Percentiles rank a stretch among this genome's conserved stretches.
These are phyloP conservation scores for Antennarius maculatus DNA, from an alignment of 2,797 vertebrate species.

Conservation along the genomic window DNA sequence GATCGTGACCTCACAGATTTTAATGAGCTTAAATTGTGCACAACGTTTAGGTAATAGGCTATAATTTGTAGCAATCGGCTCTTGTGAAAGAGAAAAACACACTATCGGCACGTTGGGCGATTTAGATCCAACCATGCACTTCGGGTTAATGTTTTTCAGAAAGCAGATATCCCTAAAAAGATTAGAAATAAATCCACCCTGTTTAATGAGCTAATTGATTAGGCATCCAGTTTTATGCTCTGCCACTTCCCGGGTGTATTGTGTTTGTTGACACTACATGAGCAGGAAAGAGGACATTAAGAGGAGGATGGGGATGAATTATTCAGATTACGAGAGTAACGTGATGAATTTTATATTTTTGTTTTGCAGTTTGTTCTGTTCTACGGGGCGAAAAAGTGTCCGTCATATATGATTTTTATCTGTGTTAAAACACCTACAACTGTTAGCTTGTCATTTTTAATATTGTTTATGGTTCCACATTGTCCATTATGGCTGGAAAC, in stretches of 20 bases:
- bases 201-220: constrained; percentile 57
- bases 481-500: constrained; percentile 29
- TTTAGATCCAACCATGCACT: constrained; percentile 32
- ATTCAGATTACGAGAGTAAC: not conserved
- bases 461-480: constrained; percentile 10
- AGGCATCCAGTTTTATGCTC: constrained; percentile 38
- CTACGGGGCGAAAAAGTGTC: not conserved
- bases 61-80: constrained; percentile 47
- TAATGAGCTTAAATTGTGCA: constrained; percentile 53
- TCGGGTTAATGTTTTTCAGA: constrained; percentile 32
- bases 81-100: not conserved
- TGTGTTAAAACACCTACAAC: constrained; percentile 27
- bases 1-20: constrained; percentile 46
- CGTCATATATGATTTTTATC: constrained; percentile 6
- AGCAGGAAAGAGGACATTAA: constrained; percentile 1
- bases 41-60: constrained; percentile 43
- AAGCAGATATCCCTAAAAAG: constrained; percentile 34
- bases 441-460: constrained; percentile 39
- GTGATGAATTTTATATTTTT: not conserved
- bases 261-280: constrained; percentile 17
- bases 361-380: not conserved
- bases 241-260: constrained; percentile 8
- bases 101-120: constrained; percentile 13
- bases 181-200: constrained; percentile 32
- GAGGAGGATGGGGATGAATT: not conserved